These are phyloP conservation scores for Magallana nippona DNA, from an alignment of 2,888 invertebrate genomes.

Conservation along the genomic window DNA sequence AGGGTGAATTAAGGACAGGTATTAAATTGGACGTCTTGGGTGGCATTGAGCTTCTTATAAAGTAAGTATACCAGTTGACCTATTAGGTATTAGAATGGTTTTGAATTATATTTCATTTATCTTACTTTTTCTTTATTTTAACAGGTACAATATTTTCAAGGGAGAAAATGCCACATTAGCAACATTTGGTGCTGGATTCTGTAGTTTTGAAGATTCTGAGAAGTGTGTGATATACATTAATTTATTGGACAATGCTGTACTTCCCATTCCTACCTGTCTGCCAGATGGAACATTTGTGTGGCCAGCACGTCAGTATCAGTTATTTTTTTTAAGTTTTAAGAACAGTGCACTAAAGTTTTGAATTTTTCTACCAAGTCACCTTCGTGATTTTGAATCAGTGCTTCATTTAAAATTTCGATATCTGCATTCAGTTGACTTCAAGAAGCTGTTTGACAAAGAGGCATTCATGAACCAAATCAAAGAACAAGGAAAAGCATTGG, in stretches of 20 bases:
- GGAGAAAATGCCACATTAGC: conserved; percentile 53
- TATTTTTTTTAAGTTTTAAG: not conserved
- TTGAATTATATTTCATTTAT: no score
- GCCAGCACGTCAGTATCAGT: conserved; percentile 56
- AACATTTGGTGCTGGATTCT: conserved; percentile 61
- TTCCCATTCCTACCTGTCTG: conserved; percentile 62
- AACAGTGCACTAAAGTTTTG: not conserved
- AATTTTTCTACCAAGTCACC: not conserved
- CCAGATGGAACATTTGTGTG: conserved; percentile 61
- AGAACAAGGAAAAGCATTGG: conserved; percentile 45
- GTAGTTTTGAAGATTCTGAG: conserved; percentile 53
- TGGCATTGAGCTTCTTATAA: conserved; percentile 55
- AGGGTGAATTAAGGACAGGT: conserved; percentile 53
- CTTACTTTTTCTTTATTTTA: not conserved
- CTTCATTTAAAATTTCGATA: not conserved
- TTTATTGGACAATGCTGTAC: conserved; percentile 61
- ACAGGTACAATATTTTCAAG: conserved; percentile 57
- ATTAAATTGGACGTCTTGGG: conserved; percentile 59
- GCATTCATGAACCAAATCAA: conserved; percentile 45
- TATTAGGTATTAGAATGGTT: no score
- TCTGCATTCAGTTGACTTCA: conserved; percentile 46
- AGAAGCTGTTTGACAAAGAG: conserved; percentile 46
- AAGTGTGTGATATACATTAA: conserved; percentile 60
- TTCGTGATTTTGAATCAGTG: no score
- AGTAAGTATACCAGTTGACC: conserved; percentile 29